A percentile compares a stretch with the other conserved stretches of the same genome.
Evolutionary conservation across 1,140 invertebrate species (phyloP).

Genomic region (Cherax quadricarinatus): DNA sequence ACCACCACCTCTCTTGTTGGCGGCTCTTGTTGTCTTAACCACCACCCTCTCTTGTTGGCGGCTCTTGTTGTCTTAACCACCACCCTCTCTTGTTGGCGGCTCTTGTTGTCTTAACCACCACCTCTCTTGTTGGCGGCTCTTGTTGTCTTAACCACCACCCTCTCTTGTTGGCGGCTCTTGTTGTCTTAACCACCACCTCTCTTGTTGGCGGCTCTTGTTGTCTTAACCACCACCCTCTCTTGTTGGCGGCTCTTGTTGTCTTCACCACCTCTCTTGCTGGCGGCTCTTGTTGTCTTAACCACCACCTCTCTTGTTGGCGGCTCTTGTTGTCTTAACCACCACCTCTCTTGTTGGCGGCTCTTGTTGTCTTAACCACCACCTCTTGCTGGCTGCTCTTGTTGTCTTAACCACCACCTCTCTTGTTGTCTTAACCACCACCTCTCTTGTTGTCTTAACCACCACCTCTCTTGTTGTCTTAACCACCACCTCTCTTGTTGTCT

Average conservation of each 20-base stretch:
- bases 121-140: background rate
- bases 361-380: too few relatives aligned
- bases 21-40: background rate
- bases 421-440: too few relatives aligned
- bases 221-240: too few relatives aligned
- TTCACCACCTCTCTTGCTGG: too few relatives aligned
- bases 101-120: background rate
- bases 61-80: background rate
- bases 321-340: background rate
- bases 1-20: too few relatives aligned
- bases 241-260: too few relatives aligned
- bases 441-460: background rate
- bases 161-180: background rate
- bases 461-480: background rate
- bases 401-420: too few relatives aligned
- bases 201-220: background rate
- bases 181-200: too few relatives aligned
- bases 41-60: too few relatives aligned
- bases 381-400: background rate
- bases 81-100: too few relatives aligned
- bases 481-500: background rate
- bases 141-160: too few relatives aligned
- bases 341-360: background rate
- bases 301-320: too few relatives aligned
- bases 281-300: background rate